Base-by-base conservation (phyloP, 2,797 vertebrate species). In the Sebastes minor region DNA sequence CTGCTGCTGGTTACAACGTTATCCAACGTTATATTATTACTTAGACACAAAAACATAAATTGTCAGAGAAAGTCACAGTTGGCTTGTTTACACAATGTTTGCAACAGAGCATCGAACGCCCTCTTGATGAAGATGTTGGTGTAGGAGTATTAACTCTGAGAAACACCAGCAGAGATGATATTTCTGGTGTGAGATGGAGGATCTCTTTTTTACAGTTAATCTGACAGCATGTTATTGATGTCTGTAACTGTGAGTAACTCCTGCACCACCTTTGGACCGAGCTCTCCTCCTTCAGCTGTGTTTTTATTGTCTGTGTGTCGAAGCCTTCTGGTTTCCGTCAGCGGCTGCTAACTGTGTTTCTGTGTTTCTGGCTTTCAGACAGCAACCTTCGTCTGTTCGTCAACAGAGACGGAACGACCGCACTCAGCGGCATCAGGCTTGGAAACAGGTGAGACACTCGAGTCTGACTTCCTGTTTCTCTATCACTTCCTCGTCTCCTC, bases 361-460 rank as follows among this genome's bases (percentile, higher is more conserved):
- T n/a, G 12, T 38, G 35, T 55, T 56, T 76, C 13, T 18, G 83
- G 3, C 63, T 80, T 92, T 55, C 95, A 99, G 98, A 99, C 90
- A 99, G 98, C 91, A 98, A 99, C 95, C 94, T 99, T 84, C 96
- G 97, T 78, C 92, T 99, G 91, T 99, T 99, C 23, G 97, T 99
- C 93, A 99, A 96, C 95, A 96, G 96, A 83, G 98, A 99, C 0
- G 98, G 98, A 67, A 97, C 97, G 22, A 97, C 98, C 0, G 97
- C 97, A 0, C 91, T 99, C 88, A 98, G 97, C 3, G 97, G 97
- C 72, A 97, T 98, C 94, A 95, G 97, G 87, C 95, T 99, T 74
- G 97, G 96, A 63, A 98, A 97, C 96, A 97, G 98, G 98, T 99
- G 93, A 89, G 86, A 23, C n/a, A 22, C 13, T 53, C 2, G 14